These are phyloP conservation scores for Drosophila peninsularis DNA, from an alignment of 2,888 invertebrate genomes.

Conservation along the genomic window DNA sequence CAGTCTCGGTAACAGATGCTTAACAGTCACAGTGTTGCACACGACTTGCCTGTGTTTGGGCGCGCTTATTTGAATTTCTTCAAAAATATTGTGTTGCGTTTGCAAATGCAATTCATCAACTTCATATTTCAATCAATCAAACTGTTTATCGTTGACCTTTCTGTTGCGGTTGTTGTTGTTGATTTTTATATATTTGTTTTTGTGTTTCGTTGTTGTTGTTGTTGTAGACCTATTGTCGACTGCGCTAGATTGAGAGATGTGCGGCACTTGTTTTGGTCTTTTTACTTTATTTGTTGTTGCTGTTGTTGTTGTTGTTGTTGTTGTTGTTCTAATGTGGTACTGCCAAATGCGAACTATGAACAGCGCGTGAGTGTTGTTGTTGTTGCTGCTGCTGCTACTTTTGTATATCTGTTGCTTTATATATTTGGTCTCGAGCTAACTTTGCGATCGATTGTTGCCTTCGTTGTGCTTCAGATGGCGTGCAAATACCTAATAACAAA, in stretches of 20 bases:
- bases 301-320: no score
- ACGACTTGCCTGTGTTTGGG: constrained; percentile 26
- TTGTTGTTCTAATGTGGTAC: constrained; percentile 16
- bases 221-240: constrained; percentile 63
- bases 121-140: constrained; percentile 29
- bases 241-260: constrained; percentile 33
- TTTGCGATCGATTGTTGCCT: constrained; percentile 77
- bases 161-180: constrained; percentile 10
- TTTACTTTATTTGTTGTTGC: constrained; percentile 74
- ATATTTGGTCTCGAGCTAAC: constrained; percentile 63
- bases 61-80: constrained; percentile 42
- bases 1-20: constrained; percentile 45
- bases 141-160: constrained; percentile 39
- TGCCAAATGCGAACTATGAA: constrained; percentile 1
- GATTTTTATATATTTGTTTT: constrained; percentile 33
- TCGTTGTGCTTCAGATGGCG: constrained; percentile 84
- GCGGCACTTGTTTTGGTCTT: constrained; percentile 70
- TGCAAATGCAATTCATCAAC: constrained; percentile 16
- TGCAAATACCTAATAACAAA: constrained; percentile 84
- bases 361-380: constrained; percentile 6
- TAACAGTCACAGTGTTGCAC: constrained; percentile 52
- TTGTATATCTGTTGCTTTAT: constrained; percentile 47
- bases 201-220: constrained; percentile 24
- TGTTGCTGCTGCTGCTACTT: constrained; percentile 29
- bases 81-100: constrained; percentile 8